These are phyloP conservation scores for Pampus argenteus DNA, from an alignment of 2,797 vertebrate genomes.

Conservation along the genomic window DNA sequence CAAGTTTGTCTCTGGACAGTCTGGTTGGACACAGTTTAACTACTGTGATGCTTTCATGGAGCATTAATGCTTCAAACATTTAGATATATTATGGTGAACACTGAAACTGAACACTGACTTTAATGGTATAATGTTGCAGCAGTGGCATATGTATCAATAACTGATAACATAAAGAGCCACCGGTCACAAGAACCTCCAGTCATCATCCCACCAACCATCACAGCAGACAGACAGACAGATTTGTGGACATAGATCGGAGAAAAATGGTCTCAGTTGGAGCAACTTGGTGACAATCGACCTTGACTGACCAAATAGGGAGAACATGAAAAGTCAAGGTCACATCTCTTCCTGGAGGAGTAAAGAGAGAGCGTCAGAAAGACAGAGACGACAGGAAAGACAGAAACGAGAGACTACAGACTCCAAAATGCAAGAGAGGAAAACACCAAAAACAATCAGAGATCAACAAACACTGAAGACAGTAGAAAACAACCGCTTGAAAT, in stretches of 20 bases:
- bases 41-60: constrained; percentile 28
- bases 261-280: constrained; percentile 47
- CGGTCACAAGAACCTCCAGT: constrained; percentile 67
- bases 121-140: constrained; percentile 25
- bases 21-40: constrained; percentile 7
- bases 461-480: constrained; percentile 30
- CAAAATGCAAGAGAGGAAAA: not conserved
- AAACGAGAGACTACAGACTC: constrained; percentile 5
- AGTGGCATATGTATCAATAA: constrained; percentile 16
- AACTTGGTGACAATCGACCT: constrained; percentile 61
- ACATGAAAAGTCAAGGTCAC: constrained; percentile 66
- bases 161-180: constrained; percentile 51
- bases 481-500: constrained; percentile 6
- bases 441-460: constrained; percentile 11
- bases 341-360: constrained; percentile 68
- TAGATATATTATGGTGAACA: constrained; percentile 16
- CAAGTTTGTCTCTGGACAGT: constrained; percentile 25
- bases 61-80: constrained; percentile 21
- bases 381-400: constrained; percentile 33
- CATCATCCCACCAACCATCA: constrained; percentile 68
- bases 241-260: constrained; percentile 47
- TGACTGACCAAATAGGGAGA: constrained; percentile 68
- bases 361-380: constrained; percentile 55
- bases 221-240: constrained; percentile 46
- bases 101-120: constrained; percentile 6